Percentiles rank a stretch among this genome's conserved stretches.
phyloP scores from a whole-genome alignment of 2,113 vertebrate species.

The Phoenicopterus ruber region DNA sequence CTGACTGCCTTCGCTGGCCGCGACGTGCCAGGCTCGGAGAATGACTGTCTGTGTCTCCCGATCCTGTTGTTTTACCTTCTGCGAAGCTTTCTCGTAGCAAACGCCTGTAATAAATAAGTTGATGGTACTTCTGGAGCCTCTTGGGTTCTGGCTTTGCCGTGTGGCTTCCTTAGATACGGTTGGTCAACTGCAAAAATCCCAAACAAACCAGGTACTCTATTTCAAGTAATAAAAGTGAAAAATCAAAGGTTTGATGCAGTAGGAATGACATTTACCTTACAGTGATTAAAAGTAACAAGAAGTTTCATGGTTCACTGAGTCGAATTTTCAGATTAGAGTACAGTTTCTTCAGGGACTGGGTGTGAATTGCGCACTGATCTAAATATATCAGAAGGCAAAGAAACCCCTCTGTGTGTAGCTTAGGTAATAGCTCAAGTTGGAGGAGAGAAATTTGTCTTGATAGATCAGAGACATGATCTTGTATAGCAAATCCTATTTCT shows the following conservation, averaged over 20 bases:
- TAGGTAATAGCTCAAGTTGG: constrained; percentile 32
- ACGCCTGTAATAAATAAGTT: background rate
- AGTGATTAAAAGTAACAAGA: constrained; percentile 26
- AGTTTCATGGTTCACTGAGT: background rate
- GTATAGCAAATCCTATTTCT: constrained; percentile 25
- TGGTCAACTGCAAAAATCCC: background rate
- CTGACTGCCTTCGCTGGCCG: background rate
- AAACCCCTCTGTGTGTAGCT: constrained; percentile 23
- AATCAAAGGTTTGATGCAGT: background rate
- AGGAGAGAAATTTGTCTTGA: constrained; percentile 43
- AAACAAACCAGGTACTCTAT: background rate
- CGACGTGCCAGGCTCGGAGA: background rate
- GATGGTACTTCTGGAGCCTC: background rate
- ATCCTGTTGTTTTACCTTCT: background rate
- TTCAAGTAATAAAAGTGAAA: background rate
- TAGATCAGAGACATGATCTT: constrained; percentile 19
- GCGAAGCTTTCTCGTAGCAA: background rate
- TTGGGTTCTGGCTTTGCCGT: background rate
- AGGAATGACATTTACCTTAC: background rate
- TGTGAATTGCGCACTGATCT: background rate
- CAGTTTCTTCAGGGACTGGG: constrained; percentile 7
- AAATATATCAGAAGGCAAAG: constrained; percentile 36
- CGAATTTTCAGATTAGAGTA: constrained; percentile 17
- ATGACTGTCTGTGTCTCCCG: background rate
- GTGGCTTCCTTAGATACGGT: background rate